Conservation (phyloP, 1,140 invertebrate species). For the Anastatus disparis region DNA sequence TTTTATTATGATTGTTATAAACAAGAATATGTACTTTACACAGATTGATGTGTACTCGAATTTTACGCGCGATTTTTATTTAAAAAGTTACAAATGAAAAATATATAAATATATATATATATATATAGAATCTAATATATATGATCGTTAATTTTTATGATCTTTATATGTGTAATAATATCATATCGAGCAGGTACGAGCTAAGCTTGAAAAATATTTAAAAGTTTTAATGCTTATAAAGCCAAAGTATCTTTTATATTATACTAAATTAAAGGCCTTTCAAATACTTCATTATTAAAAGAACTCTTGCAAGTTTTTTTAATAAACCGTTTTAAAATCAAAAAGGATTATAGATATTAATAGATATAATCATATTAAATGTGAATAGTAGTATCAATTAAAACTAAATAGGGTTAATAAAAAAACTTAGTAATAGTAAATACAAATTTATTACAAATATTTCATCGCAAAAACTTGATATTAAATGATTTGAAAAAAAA, state of each 20-base stretch:
- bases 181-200: constrained; percentile 21
- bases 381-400: too few species aligned
- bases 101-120: too few species aligned
- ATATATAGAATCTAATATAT: constrained; percentile 27
- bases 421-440: too few species aligned
- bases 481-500: too few species aligned
- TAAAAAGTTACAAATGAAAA: neutral
- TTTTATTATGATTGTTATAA: too few species aligned
- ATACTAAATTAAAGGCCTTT: neutral
- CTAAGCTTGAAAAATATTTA: constrained; percentile 8
- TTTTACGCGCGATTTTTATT: constrained; percentile 8
- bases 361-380: too few species aligned
- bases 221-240: constrained; percentile 3
- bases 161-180: neutral
- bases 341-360: constrained; percentile 3
- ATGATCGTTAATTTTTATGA: neutral
- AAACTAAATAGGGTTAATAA: too few species aligned
- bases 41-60: neutral
- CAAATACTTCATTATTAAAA: neutral
- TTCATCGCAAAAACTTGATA: too few species aligned
- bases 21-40: constrained; percentile 7
- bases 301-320: neutral
- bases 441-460: too few species aligned
- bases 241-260: constrained; percentile 24
- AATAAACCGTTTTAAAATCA: neutral